Conservation (phyloP, 2,113 vertebrate species). For the Gila orcuttii region DNA sequence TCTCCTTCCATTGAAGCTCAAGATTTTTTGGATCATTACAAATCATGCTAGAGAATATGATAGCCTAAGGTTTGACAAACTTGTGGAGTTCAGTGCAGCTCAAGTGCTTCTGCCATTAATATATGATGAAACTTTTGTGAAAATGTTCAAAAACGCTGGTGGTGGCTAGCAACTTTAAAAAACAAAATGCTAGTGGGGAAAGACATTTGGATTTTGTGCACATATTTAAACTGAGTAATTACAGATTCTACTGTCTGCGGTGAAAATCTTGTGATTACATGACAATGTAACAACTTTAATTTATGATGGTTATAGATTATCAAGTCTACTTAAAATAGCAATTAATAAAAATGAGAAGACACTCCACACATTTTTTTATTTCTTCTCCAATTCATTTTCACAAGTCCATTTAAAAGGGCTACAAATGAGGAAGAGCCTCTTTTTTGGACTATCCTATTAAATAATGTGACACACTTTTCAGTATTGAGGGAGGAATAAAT, state of each 20-base stretch:
- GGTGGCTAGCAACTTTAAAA: no score
- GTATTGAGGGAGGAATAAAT: neutral
- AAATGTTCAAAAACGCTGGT: no score
- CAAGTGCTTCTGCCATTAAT: neutral
- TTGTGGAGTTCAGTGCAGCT: neutral
- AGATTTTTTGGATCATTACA: neutral
- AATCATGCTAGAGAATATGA: neutral
- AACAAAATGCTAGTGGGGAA: no score
- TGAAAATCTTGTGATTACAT: neutral
- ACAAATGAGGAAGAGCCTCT: constrained; percentile 52
- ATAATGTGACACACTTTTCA: constrained; percentile 60
- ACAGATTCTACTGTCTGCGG: neutral
- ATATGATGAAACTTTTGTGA: neutral
- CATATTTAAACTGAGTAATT: neutral
- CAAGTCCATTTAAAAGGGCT: constrained; percentile 27
- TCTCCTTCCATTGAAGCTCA: neutral
- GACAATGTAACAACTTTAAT: constrained; percentile 62
- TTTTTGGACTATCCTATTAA: constrained; percentile 59
- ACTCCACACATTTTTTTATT: neutral
- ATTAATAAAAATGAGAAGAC: constrained; percentile 58
- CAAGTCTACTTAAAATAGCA: constrained; percentile 72
- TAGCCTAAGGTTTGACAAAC: neutral
- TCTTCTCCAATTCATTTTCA: neutral
- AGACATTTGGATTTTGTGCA: neutral
- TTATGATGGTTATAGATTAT: constrained; percentile 68